Base-by-base conservation (phyloP, 1,140 invertebrate genomes). In the Oryzaephilus surinamensis region DNA sequence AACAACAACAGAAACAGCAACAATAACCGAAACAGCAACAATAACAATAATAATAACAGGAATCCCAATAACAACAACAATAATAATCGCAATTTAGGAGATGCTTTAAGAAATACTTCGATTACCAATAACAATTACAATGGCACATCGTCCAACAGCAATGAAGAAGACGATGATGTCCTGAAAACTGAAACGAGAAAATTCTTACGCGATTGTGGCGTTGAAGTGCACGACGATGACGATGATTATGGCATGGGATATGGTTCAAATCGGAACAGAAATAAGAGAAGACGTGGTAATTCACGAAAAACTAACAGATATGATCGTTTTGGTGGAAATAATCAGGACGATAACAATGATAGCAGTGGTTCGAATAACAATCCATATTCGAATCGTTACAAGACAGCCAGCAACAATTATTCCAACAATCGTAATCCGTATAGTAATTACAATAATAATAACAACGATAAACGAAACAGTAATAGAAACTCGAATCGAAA, bases 181-280 rank as follows among this genome's bases (percentile, higher is more conserved):
- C 34, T 49, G 10, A 45, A 43, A 36, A 24, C 20, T 24, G 43
- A 49, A 37, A 30, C 37, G 6, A 23, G 39, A 23, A 41, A 49
- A 41, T 28, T 38, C 8, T 17, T 49, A 8, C 26, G 34, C 8
- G 35, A 40, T 40, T 49, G 47, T 30, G 41, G 47, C 18, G 37
- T 37, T 2, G 19, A 18, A 13, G 20, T 29, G 6, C 18, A 41
- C 32, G 38, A 44, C 19, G 41, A 34, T 14, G 38, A 50, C 20
- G 28, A 45, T 29, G 17, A 49, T 31, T n/a, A n/a, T n/a, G n/a
- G n/a, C n/a, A n/a, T n/a, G n/a, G n/a, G n/a, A n/a, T 21, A 39
- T 28, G 29, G 35, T 16, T 35, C 14, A 32, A 26, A 42, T 11
- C 23, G 38, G 14, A 39, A 35, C 21, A 34, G 11, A 12, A 38